phyloP scores from a whole-genome alignment of 2,888 invertebrate genomes.

The Bruchidius siliquastri region DNA sequence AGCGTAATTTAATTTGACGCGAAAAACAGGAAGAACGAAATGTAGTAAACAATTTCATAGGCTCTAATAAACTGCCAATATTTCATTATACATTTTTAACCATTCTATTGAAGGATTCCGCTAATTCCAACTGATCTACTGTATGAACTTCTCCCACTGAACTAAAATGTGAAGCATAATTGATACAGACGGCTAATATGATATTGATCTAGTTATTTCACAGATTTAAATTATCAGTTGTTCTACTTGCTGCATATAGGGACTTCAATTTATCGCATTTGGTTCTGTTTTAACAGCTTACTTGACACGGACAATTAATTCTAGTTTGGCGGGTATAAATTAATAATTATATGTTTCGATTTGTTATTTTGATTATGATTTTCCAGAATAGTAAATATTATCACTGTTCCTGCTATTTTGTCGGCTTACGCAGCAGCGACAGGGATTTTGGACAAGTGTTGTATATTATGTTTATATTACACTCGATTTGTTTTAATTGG shows the following conservation, averaged over 20 bases:
- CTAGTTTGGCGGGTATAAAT: not conserved
- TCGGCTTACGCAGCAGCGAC: not conserved
- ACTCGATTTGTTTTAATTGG: not conserved
- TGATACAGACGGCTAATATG: too few relatives aligned
- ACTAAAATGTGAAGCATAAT: too few relatives aligned
- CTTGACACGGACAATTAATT: not conserved
- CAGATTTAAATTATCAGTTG: too few relatives aligned
- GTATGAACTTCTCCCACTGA: too few relatives aligned
- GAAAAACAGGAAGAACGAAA: too few relatives aligned
- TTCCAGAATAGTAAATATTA: not conserved
- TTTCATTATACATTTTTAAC: too few relatives aligned
- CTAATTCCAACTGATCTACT: too few relatives aligned
- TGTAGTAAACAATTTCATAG: too few relatives aligned
- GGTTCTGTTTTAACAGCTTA: not conserved
- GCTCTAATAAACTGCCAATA: too few relatives aligned
- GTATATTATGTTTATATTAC: not conserved
- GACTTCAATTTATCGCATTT: not conserved
- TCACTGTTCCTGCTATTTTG: not conserved
- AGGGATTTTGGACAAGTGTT: not conserved
- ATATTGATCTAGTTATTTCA: too few relatives aligned
- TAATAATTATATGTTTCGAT: not conserved
- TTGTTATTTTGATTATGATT: not conserved
- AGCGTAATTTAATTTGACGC: too few relatives aligned
- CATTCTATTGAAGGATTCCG: too few relatives aligned
- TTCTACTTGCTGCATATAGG: not conserved